Evolutionary conservation across 2,888 invertebrate genomes (phyloP).

Genomic region (Hoplodrina blanda): DNA sequence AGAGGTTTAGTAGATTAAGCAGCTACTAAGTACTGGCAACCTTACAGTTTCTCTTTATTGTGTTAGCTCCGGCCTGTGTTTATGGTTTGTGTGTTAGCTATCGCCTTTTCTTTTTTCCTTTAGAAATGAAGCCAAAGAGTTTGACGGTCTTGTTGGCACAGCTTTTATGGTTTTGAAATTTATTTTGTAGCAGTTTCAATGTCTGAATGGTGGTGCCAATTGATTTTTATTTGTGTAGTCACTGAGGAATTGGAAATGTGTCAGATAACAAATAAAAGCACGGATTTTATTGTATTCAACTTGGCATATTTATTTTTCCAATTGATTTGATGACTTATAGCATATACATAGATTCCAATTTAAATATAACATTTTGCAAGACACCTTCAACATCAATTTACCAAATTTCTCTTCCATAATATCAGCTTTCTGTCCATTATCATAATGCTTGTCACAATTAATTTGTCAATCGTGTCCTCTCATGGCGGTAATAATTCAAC

Average conservation of each 20-base stretch:
- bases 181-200: slow-evolving; percentile 43
- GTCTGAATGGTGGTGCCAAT: slow-evolving; percentile 37
- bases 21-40: slow-evolving; percentile 61
- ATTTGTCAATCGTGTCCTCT: slow-evolving; percentile 50
- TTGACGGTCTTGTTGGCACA: slow-evolving; percentile 47
- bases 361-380: background rate
- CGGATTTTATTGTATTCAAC: background rate
- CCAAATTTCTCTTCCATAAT: slow-evolving; percentile 13
- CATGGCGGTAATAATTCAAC: slow-evolving; percentile 41
- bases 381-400: slow-evolving; percentile 6
- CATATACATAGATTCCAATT: background rate
- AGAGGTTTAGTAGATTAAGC: slow-evolving; percentile 58
- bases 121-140: slow-evolving; percentile 32
- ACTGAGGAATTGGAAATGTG: slow-evolving; percentile 26
- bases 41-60: slow-evolving; percentile 51
- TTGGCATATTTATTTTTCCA: slow-evolving; percentile 3
- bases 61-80: slow-evolving; percentile 43
- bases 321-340: background rate
- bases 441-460: slow-evolving; percentile 45
- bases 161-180: slow-evolving; percentile 33
- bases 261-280: slow-evolving; percentile 18
- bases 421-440: slow-evolving; percentile 25
- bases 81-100: slow-evolving; percentile 44
- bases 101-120: slow-evolving; percentile 33
- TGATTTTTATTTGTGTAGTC: slow-evolving; percentile 43